Conservation (phyloP, 2,113 vertebrate species). For the Peromyscus polionotus region DNA sequence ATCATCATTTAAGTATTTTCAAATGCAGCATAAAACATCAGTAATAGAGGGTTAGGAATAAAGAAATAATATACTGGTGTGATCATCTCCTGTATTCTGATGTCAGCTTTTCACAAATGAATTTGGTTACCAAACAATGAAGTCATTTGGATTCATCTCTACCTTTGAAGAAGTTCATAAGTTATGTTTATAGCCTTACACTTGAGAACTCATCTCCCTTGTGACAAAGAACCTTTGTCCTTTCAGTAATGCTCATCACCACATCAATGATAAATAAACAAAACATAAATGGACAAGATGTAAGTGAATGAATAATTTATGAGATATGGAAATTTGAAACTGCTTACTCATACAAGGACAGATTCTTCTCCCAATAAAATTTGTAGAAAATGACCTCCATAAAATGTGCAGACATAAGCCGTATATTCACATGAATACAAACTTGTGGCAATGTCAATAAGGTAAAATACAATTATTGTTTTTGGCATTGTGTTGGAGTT, state of each 20-base stretch:
- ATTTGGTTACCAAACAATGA: not conserved
- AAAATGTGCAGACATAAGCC: not conserved
- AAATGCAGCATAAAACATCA: not conserved
- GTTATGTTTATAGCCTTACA: slow-evolving; percentile 45
- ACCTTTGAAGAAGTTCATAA: slow-evolving; percentile 41
- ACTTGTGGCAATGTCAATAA: not conserved
- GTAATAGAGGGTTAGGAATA: not conserved
- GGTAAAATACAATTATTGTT: not conserved
- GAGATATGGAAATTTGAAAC: slow-evolving; percentile 33
- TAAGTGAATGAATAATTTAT: slow-evolving; percentile 46
- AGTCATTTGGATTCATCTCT: slow-evolving; percentile 15
- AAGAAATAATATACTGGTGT: not conserved
- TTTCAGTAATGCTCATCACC: slow-evolving; percentile 33
- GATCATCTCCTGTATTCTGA: not conserved
- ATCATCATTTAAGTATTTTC: not conserved
- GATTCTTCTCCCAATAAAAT: slow-evolving; percentile 27
- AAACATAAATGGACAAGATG: slow-evolving; percentile 26
- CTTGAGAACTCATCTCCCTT: slow-evolving; percentile 18
- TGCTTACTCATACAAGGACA: slow-evolving; percentile 16
- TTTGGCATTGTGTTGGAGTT: not conserved
- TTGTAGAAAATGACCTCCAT: slow-evolving; percentile 41
- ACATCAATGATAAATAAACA: slow-evolving; percentile 55
- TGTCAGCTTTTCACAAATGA: not conserved
- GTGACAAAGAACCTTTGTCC: slow-evolving; percentile 52
- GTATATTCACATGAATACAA: not conserved